Evolutionary conservation across 1,140 invertebrate species (phyloP).

Genomic region (Lethocerus indicus): DNA sequence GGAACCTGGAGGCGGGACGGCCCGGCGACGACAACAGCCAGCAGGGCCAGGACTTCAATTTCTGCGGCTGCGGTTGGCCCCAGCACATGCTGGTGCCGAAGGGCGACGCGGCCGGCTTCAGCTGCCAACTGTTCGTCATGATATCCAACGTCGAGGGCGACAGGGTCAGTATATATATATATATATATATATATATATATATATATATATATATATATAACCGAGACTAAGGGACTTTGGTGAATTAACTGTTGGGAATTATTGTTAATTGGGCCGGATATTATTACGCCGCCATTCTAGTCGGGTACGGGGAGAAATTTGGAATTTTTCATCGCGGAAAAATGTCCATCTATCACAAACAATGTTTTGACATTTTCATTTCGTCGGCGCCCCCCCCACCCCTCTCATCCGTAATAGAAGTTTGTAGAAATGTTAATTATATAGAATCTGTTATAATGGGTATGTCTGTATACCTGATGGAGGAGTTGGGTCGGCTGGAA

Average conservation of each 20-base stretch:
- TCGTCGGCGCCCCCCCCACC: too few relatives aligned
- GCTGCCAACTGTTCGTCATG: slow-evolving; percentile 62
- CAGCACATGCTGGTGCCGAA: slow-evolving; percentile 66
- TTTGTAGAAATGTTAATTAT: too few relatives aligned
- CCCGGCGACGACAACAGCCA: slow-evolving; percentile 23
- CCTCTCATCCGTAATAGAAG: too few relatives aligned
- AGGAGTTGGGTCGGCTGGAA: too few relatives aligned
- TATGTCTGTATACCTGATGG: too few relatives aligned
- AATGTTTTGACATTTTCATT: too few relatives aligned
- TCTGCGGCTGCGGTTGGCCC: slow-evolving; percentile 78
- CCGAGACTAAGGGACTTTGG: not conserved
- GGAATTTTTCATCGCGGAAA: too few relatives aligned
- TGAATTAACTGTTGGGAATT: not conserved
- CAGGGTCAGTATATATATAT: slow-evolving; percentile 28
- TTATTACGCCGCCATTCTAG: too few relatives aligned
- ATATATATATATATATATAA: not conserved
- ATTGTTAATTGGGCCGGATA: too few relatives aligned
- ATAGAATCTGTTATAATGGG: too few relatives aligned
- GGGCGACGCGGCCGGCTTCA: slow-evolving; percentile 46
- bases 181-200: not conserved
- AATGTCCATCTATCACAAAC: too few relatives aligned
- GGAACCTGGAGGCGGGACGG: slow-evolving; percentile 29
- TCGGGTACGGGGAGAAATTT: too few relatives aligned
- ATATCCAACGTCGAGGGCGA: slow-evolving; percentile 56
- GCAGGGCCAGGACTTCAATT: slow-evolving; percentile 31